Percentiles rank a stretch among this genome's conserved stretches.
These are phyloP conservation scores for Danaus chrysippus DNA, from an alignment of 2,888 invertebrate species.

Conservation along the genomic window DNA sequence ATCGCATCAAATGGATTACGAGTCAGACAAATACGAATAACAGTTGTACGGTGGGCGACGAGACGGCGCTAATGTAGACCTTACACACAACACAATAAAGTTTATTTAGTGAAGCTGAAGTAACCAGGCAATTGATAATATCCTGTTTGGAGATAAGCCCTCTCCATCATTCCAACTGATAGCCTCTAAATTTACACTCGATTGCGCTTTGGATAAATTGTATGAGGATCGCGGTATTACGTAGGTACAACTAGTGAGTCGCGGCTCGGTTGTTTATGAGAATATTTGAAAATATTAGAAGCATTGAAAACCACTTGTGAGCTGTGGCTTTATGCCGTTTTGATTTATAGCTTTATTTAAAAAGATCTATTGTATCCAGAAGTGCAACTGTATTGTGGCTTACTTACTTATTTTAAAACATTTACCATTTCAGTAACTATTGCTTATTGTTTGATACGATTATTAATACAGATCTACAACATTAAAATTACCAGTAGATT, in stretches of 20 bases:
- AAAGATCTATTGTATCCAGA: too few relatives aligned
- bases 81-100: neutral
- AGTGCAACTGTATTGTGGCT: too few relatives aligned
- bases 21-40: slow-evolving; percentile 17
- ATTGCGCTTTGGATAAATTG: slow-evolving; percentile 17
- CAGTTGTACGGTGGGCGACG: slow-evolving; percentile 4
- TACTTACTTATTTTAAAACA: too few relatives aligned
- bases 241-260: neutral
- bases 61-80: slow-evolving; percentile 3
- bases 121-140: slow-evolving; percentile 23
- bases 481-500: too few relatives aligned
- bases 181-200: slow-evolving; percentile 17
- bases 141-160: slow-evolving; percentile 24
- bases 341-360: neutral
- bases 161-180: slow-evolving; percentile 16
- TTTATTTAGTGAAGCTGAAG: slow-evolving; percentile 4
- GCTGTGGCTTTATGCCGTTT: neutral
- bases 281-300: neutral
- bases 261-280: neutral
- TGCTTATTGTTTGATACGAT: too few relatives aligned
- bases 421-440: too few relatives aligned
- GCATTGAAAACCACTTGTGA: neutral
- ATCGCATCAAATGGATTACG: slow-evolving; percentile 20
- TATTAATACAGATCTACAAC: too few relatives aligned
- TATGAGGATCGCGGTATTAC: slow-evolving; percentile 11